phyloP scores from a whole-genome alignment of 2,888 invertebrate genomes.

The Neelides folsomi region DNA sequence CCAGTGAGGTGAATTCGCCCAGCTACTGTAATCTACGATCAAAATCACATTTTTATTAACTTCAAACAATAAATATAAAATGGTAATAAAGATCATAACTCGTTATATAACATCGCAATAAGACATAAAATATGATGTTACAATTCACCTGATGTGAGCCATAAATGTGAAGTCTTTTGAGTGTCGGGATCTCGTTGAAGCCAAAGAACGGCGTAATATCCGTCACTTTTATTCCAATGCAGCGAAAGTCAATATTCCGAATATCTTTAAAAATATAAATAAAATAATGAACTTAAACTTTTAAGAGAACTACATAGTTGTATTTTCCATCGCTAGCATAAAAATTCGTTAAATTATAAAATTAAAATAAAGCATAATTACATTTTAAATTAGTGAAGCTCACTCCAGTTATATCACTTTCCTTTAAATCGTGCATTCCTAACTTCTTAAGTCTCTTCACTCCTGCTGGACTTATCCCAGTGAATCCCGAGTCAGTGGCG shows the following conservation, averaged over 20 bases:
- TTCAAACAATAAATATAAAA: too few species aligned
- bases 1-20: too few species aligned
- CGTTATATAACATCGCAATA: too few species aligned
- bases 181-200: slow-evolving; percentile 20
- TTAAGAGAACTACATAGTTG: not conserved
- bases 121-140: too few species aligned
- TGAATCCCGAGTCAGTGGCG: slow-evolving; percentile 25
- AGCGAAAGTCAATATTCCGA: slow-evolving; percentile 17
- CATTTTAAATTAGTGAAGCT: slow-evolving; percentile 12
- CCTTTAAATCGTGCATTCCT: not conserved
- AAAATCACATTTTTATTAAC: too few species aligned
- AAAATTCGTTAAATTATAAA: not conserved
- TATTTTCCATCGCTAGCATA: not conserved
- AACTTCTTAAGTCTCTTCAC: slow-evolving; percentile 16
- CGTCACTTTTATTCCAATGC: slow-evolving; percentile 30
- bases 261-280: slow-evolving; percentile 11
- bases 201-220: slow-evolving; percentile 22
- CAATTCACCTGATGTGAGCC: slow-evolving; percentile 20
- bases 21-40: too few species aligned
- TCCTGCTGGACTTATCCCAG: slow-evolving; percentile 18
- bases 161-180: slow-evolving; percentile 27
- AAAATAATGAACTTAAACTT: not conserved
- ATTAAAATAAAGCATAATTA: too few species aligned
- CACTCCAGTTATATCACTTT: slow-evolving; percentile 12
- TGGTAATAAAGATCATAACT: too few species aligned